phyloP scores from a whole-genome alignment of 2,797 vertebrate species.

The Todus mexicanus region DNA sequence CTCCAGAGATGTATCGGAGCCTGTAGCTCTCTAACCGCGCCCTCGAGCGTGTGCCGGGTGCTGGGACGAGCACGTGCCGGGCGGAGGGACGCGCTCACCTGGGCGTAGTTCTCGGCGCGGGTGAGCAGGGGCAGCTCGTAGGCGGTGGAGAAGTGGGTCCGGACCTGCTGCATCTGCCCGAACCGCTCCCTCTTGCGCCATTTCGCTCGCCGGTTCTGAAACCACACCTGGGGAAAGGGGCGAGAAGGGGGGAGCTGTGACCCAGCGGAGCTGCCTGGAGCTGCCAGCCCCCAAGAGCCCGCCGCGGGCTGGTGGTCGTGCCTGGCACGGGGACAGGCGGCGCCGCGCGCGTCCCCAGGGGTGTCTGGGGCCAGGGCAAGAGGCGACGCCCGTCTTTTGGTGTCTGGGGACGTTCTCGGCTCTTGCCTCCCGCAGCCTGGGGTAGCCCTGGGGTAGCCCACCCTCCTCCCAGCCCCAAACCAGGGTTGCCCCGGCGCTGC shows the following conservation, averaged over 20 bases:
- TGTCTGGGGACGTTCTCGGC: not conserved
- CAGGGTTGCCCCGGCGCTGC: not conserved
- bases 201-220: constrained; percentile 96
- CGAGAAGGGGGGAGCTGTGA: not conserved
- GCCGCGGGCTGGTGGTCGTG: not conserved
- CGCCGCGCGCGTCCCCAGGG: not conserved
- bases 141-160: constrained; percentile 95
- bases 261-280: not conserved
- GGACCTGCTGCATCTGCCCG: constrained; percentile 99
- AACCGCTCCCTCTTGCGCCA: constrained; percentile 99
- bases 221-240: constrained; percentile 87
- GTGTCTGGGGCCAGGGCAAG: not conserved
- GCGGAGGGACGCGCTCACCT: constrained; percentile 75
- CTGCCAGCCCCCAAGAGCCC: not conserved
- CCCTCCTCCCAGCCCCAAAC: not conserved
- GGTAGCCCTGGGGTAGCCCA: not conserved
- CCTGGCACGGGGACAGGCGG: not conserved
- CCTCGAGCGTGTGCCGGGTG: too few species aligned
- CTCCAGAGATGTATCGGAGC: too few species aligned
- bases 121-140: constrained; percentile 96
- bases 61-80: too few species aligned
- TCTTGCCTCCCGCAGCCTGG: not conserved
- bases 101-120: constrained; percentile 96
- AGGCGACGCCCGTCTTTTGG: not conserved
- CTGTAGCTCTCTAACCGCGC: too few species aligned